Base-by-base conservation (phyloP, 2,888 invertebrate genomes). In the Papilio demoleus region DNA sequence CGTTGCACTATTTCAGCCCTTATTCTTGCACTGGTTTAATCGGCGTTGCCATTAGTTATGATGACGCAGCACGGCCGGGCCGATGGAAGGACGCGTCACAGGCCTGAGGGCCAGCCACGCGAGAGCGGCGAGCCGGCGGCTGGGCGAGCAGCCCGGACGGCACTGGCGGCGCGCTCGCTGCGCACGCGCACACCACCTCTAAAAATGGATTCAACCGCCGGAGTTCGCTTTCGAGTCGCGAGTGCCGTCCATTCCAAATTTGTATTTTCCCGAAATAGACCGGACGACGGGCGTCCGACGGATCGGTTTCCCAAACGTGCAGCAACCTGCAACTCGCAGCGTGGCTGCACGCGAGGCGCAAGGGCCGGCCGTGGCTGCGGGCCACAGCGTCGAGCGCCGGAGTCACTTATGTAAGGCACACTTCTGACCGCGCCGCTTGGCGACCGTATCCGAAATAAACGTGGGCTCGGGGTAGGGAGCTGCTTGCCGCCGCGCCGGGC, bases 261-360 rank as follows among this genome's bases (percentile, higher is more conserved):
- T 95, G 96, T 95, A 95, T 95, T 95, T 95, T 95, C 95, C 94
- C 94, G 93, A 96, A 96, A 96, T 95, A 95, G 90, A 87, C 77
- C 81, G 90, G 93, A 86, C 92, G 92, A 91, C 92, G 90, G 78
- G 88, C 90, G 90, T 88, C 86, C 86, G 86, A 85, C 92, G 91
- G 92, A 90, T 91, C 91, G 88, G 91, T 90, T 92, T 90, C 90
- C 87, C 88, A 85, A 86, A 82, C 89, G 89, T 91, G 90, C 90
- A 90, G 83, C 88, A 86, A 85, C 88, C 84, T 90, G 90, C 90
- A 90, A 82, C 86, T 79, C 72, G 84, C 83, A 84, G 81, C 80
- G 75, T 73, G 74, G 78, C 85, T 85, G 76, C 75, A 77, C 74
- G 77, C 77, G 79, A 76, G 75, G 76, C 74, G 77, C 77, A 79